These are phyloP conservation scores for Lontra canadensis DNA, from an alignment of 2,113 vertebrate genomes.

Conservation along the genomic window DNA sequence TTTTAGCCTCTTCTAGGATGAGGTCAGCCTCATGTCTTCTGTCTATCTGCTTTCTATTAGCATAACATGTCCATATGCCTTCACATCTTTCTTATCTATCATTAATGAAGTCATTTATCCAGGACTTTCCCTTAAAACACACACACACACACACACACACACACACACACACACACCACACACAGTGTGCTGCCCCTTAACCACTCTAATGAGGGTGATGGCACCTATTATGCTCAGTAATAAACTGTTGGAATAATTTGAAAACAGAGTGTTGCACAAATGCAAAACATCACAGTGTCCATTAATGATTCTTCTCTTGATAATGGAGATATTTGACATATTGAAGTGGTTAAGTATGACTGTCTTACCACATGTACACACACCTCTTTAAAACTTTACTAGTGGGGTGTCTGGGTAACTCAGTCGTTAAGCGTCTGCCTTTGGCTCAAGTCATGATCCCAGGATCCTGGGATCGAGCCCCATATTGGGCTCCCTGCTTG, in stretches of 20 bases:
- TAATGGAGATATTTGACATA: not conserved
- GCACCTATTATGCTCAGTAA: not conserved
- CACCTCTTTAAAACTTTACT: not conserved
- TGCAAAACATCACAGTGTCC: not conserved
- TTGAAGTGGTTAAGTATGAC: not conserved
- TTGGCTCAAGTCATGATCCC: too few relatives aligned
- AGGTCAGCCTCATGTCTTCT: slow-evolving; percentile 11
- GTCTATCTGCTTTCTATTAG: not conserved
- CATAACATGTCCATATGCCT: not conserved
- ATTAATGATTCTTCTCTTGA: not conserved
- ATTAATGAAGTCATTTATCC: not conserved
- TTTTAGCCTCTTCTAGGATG: slow-evolving; percentile 11
- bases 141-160: not conserved
- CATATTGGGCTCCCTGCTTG: too few relatives aligned
- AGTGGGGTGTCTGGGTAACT: not conserved
- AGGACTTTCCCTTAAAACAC: not conserved
- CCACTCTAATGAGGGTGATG: not conserved
- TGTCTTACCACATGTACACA: not conserved
- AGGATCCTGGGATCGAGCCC: too few relatives aligned
- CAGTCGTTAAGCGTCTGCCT: too few relatives aligned
- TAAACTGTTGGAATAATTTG: not conserved
- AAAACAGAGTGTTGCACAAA: not conserved
- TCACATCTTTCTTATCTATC: not conserved
- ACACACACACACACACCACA: not conserved
- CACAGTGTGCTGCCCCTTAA: not conserved